Percentiles rank a stretch among this genome's conserved stretches.
phyloP scores from a whole-genome alignment of 2,113 vertebrate species.

The Hiodon alosoides region DNA sequence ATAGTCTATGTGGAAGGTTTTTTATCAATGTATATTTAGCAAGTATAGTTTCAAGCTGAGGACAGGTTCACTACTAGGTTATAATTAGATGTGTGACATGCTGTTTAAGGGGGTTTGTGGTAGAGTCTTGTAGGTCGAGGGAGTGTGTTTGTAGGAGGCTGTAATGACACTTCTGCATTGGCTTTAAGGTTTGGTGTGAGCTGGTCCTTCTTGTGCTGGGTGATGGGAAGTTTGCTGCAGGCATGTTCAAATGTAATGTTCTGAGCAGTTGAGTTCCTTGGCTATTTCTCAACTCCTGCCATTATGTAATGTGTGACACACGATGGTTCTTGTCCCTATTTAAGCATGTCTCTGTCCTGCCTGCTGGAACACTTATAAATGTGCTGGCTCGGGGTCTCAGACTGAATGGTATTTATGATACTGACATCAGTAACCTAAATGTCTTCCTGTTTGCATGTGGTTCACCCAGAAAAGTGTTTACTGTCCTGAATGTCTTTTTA shows the following conservation, averaged over 20 bases:
- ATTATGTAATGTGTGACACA: not conserved
- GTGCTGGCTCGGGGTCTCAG: not conserved
- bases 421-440: not conserved
- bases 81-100: too few relatives aligned
- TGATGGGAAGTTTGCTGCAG: not conserved
- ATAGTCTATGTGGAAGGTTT: too few relatives aligned
- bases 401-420: not conserved
- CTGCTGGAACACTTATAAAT: not conserved
- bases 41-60: too few relatives aligned
- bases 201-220: too few relatives aligned
- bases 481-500: too few relatives aligned
- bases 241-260: not conserved
- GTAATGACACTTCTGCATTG: too few relatives aligned
- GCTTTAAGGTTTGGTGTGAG: too few relatives aligned
- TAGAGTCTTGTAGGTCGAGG: too few relatives aligned
- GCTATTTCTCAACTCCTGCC: conserved; percentile 2
- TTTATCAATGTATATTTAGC: too few relatives aligned
- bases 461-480: not conserved
- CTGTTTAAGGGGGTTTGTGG: too few relatives aligned
- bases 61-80: too few relatives aligned
- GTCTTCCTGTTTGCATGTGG: not conserved
- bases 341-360: not conserved
- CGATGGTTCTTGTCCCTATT: not conserved
- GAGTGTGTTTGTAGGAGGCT: too few relatives aligned
- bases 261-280: not conserved